A percentile compares a stretch with the other conserved stretches of the same genome.
Evolutionary conservation across 2,888 invertebrate species (phyloP).

Genomic region (Cryptus armator): DNA sequence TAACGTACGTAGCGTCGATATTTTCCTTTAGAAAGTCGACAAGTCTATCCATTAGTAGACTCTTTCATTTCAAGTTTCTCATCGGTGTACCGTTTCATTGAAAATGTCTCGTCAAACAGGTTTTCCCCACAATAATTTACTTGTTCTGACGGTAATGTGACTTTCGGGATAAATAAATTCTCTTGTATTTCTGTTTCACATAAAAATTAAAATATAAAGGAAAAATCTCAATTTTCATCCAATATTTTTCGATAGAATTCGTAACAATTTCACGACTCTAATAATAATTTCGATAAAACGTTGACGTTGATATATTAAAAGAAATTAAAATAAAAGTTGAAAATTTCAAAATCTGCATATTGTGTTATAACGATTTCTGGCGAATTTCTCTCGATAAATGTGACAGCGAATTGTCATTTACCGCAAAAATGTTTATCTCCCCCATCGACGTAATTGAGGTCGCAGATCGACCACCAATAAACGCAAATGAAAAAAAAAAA

Average conservation of each 20-base stretch:
- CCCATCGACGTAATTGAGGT: background rate
- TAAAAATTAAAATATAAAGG: background rate
- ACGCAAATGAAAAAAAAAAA: background rate
- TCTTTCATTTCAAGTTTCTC: background rate
- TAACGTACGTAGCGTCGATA: background rate
- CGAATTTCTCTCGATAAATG: too few species aligned
- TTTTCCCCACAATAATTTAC: background rate
- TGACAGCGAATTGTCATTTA: background rate
- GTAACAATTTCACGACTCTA: background rate
- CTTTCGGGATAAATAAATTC: too few species aligned
- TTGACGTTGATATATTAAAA: background rate
- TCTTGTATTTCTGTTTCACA: background rate
- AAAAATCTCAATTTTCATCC: background rate
- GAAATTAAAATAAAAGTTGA: background rate
- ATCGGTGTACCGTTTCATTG: background rate
- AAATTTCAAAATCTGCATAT: background rate
- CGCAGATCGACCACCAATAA: background rate
- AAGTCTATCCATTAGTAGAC: background rate
- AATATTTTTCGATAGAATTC: background rate
- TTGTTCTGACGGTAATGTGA: background rate
- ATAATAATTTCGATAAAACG: background rate
- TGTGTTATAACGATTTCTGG: too few species aligned
- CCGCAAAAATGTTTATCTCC: background rate
- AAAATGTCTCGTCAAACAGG: background rate
- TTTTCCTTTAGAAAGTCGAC: background rate